Conservation (phyloP, 2,888 invertebrate species). For the Microctonus hyperodae region DNA sequence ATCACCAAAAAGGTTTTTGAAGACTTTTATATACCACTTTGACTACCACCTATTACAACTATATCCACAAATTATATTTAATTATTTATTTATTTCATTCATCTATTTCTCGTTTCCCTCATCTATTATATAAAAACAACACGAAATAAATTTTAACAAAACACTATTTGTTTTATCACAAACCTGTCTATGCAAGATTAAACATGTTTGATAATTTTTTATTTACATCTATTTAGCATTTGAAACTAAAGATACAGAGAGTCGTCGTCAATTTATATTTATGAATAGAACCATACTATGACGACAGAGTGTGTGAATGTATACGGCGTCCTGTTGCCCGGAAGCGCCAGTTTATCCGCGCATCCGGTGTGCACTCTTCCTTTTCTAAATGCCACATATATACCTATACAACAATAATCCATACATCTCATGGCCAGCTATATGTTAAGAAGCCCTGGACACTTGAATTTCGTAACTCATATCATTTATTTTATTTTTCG, state of each 20-base stretch:
- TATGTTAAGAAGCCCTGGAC: slow-evolving; percentile 6
- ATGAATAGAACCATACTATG: slow-evolving; percentile 39
- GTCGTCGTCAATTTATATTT: slow-evolving; percentile 45
- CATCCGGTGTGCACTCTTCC: slow-evolving; percentile 37
- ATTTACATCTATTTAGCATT: neutral
- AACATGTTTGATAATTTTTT: neutral
- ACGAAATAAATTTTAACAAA: too few relatives aligned
- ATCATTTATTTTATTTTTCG: neutral
- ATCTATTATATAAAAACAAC: too few relatives aligned
- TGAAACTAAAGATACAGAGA: slow-evolving; percentile 17
- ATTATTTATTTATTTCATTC: neutral
- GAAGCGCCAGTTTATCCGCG: slow-evolving; percentile 40
- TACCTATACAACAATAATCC: neutral
- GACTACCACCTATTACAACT: slow-evolving; percentile 16
- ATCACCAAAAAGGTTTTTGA: neutral
- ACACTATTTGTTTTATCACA: neutral
- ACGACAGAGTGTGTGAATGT: neutral
- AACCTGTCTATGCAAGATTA: too few relatives aligned
- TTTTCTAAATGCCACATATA: neutral
- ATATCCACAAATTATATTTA: neutral
- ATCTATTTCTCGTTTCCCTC: neutral
- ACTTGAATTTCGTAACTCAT: neutral
- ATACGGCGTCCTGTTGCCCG: slow-evolving; percentile 31
- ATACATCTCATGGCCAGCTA: neutral
- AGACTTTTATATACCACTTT: slow-evolving; percentile 13